Evolutionary conservation across 2,113 vertebrate species (phyloP).

Genomic region (Myanophis thanlyinensis): DNA sequence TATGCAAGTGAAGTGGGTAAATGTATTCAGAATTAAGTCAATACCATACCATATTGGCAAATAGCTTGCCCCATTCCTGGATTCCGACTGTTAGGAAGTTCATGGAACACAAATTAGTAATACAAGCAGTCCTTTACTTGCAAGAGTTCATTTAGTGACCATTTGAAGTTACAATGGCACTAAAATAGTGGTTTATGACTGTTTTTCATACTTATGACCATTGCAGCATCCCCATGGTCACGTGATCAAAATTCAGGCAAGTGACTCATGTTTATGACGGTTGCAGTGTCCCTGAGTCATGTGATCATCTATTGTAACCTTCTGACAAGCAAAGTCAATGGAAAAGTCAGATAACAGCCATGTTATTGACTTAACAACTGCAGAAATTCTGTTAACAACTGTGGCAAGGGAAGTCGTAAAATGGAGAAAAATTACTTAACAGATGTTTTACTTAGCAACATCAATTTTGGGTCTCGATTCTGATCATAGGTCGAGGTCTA

Average conservation of each 20-base stretch:
- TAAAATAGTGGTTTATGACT: background rate
- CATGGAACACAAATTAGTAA: background rate
- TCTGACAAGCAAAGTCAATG: background rate
- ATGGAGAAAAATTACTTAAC: background rate
- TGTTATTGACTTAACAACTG: background rate
- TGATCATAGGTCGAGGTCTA: background rate
- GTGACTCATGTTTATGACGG: background rate
- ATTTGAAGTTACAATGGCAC: background rate
- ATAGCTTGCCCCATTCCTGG: background rate
- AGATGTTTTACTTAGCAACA: background rate
- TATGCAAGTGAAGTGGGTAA: background rate
- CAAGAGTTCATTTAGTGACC: background rate
- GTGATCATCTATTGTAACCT: background rate
- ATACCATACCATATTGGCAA: background rate
- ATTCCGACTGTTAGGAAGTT: background rate
- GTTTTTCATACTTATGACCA: background rate
- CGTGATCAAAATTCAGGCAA: background rate
- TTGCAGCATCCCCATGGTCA: background rate
- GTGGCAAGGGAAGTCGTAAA: background rate
- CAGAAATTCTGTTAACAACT: background rate
- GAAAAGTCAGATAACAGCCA: background rate
- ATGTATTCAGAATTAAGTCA: background rate
- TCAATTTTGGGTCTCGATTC: background rate
- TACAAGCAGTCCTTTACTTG: background rate
- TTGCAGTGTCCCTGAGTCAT: background rate